Percentiles rank a stretch among this genome's conserved stretches.
These are phyloP conservation scores for Lasaia peninsularis DNA, from an alignment of 1,140 invertebrate species.

Conservation along the genomic window DNA sequence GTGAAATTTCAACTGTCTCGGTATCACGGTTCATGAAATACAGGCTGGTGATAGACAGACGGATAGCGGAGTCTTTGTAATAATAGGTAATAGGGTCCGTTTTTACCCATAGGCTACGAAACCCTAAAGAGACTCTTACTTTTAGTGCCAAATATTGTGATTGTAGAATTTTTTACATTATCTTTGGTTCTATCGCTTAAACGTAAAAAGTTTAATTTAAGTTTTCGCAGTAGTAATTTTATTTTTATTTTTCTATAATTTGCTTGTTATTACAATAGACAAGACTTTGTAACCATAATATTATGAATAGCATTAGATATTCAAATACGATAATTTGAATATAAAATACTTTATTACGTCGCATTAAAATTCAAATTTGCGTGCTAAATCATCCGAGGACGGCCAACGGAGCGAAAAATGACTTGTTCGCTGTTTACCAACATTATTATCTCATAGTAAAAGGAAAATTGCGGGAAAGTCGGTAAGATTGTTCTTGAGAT, in stretches of 20 bases:
- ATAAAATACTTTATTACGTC: slow-evolving; percentile 15
- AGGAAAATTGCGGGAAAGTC: slow-evolving; percentile 7
- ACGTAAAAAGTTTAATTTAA: too few species aligned
- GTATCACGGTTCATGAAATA: too few species aligned
- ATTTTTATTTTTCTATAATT: background rate
- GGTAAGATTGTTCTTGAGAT: background rate
- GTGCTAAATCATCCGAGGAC: slow-evolving; percentile 19
- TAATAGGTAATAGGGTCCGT: too few species aligned
- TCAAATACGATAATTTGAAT: slow-evolving; percentile 10
- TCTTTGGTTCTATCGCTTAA: too few species aligned
- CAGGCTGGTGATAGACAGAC: too few species aligned
- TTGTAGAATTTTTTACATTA: too few species aligned
- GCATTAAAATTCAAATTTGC: slow-evolving; percentile 19
- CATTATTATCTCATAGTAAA: slow-evolving; percentile 1
- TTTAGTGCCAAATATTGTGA: too few species aligned
- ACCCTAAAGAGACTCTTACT: too few species aligned
- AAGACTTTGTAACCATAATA: background rate
- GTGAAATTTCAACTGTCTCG: too few species aligned
- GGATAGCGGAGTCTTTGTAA: too few species aligned
- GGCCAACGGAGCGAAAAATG: slow-evolving; percentile 39
- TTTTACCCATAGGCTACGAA: too few species aligned
- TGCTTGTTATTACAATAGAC: background rate
- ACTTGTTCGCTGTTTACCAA: slow-evolving; percentile 10
- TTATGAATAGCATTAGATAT: slow-evolving; percentile 23
- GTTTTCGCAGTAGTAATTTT: too few species aligned